These are phyloP conservation scores for Calliopum simillimum DNA, from an alignment of 2,888 invertebrate species.

Conservation along the genomic window DNA sequence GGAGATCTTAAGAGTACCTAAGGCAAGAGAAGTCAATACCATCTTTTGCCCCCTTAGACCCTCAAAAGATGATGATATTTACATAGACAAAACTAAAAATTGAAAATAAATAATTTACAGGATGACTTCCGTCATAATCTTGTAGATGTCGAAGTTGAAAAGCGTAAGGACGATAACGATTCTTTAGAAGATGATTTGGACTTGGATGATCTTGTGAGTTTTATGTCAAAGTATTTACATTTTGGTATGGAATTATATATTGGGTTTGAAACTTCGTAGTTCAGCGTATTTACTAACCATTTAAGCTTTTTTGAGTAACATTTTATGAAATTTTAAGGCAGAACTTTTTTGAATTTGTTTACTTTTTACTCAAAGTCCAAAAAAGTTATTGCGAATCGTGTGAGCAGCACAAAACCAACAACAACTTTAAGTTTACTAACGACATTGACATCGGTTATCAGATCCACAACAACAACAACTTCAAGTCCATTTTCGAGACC, in stretches of 20 bases:
- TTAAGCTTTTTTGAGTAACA: neutral
- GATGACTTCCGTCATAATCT: constrained; percentile 59
- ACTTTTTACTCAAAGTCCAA: constrained; percentile 35
- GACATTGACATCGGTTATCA: constrained; percentile 2
- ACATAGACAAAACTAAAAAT: neutral
- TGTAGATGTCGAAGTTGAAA: constrained; percentile 45
- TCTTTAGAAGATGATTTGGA: constrained; percentile 44
- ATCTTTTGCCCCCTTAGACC: neutral
- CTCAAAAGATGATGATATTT: too few species aligned
- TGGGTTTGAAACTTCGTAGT: neutral
- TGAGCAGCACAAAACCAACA: neutral
- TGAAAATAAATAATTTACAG: constrained; percentile 43
- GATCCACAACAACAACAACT: constrained; percentile 25
- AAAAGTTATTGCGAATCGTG: constrained; percentile 44
- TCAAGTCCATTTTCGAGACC: constrained; percentile 24
- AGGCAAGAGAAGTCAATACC: too few species aligned
- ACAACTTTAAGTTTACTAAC: neutral
- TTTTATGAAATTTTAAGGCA: neutral
- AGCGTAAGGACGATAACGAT: constrained; percentile 35
- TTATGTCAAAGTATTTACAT: neutral
- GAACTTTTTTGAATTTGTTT: constrained; percentile 17
- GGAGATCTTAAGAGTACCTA: too few species aligned
- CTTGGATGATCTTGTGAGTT: constrained; percentile 50
- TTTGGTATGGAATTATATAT: too few species aligned
- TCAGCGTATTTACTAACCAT: constrained; percentile 6